Evolutionary conservation across 2,797 vertebrate species (phyloP), one percentile per base, ranked within the genome.

Genomic region (Buphagus erythrorhynchus): DNA sequence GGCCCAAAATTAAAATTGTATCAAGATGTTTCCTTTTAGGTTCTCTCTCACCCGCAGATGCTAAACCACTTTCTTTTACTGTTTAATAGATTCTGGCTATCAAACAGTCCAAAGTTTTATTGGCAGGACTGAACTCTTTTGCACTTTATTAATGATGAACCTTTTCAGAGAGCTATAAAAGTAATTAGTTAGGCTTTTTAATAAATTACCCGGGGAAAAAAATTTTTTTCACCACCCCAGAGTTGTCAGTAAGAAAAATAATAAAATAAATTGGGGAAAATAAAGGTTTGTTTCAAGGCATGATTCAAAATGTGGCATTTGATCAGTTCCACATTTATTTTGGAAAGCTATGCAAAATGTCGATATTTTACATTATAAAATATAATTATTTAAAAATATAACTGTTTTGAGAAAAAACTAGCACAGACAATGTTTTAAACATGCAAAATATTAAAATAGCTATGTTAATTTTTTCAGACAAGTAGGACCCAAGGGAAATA

Each of bases 31-130:
- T 87, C n/a, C 45, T 87, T 82, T 71, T 21, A 59, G 5, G 7
- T 88, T 85, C 28, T 73, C 22, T 93, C 49, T 77, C 58, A 65
- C 6, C 18, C 25, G 43, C 12, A 83, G 29, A 65, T 0, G 8
- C 35, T 54, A 35, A 66, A 76, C 68, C 57, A 75, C 9, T 75
- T 52, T 91, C 36, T 46, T 83, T 75, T 93, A 95, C 85, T 95
- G 68, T 93, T 95, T 91, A 96, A 91, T 90, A 91, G 72, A 58
- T 86, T 68, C 73, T 95, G 78, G 78, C 65, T 90, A 86, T 71
- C 76, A 80, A 77, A 51, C 16, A 62, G 88, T 95, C 46, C 88
- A 91, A 91, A 95, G 93, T 94, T 94, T 88, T 80, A 77, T 52
- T 65, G 68, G 54, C 49, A 48, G 22, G 46, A 75, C 22, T 94